Evolutionary conservation across 2,888 invertebrate genomes (phyloP), one percentile per base, ranked within the genome.

Genomic region (Euplagia quadripunctaria): DNA sequence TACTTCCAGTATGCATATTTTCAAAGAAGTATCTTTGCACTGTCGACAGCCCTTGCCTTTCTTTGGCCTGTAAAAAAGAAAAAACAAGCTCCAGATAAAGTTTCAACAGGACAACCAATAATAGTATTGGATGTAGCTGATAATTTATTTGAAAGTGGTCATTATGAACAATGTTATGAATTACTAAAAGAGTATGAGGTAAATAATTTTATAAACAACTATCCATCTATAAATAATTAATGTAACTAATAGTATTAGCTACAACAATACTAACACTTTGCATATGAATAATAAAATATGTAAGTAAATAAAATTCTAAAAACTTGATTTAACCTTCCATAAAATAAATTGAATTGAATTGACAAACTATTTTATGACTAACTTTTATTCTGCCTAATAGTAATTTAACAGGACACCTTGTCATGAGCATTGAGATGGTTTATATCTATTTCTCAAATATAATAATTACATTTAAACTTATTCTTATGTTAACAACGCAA

Each of bases 121-220:
- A 74, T 96, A 72, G 80, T 96, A 55, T 81, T 97, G 68, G 92
- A 96, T 78, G 96, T 96, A 86, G 97, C 97, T 16, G 98, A 98
- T 92, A 94, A 94, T 72, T 91, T 97, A 69, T 97, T 96, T 90
- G 97, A 97, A 76, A 96, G 96, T 85, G 97, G 96, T 65, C 96
- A 96, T 80, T 97, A 97, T 90, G 95, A 97, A 78, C 97, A 97
- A 86, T 97, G 97, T 72, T 97, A 97, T 82, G 96, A 97, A 79
- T 87, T 97, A 42, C 93, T 98, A 0, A 92, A 93, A 72, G 93
- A 96, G 73, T 93, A 96, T 83, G 94, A 96, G 93, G 97, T 97
- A 93, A 75, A 17, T 70, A 65, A 51, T 64, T 51, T 51, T 0
- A 46, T 43, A 31, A 52, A 64, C 3, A 46, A 9, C 1, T 46